Evolutionary conservation across 2,888 invertebrate species (phyloP), one percentile per base, ranked within the genome.

Genomic region (Sinotaia quadrata): DNA sequence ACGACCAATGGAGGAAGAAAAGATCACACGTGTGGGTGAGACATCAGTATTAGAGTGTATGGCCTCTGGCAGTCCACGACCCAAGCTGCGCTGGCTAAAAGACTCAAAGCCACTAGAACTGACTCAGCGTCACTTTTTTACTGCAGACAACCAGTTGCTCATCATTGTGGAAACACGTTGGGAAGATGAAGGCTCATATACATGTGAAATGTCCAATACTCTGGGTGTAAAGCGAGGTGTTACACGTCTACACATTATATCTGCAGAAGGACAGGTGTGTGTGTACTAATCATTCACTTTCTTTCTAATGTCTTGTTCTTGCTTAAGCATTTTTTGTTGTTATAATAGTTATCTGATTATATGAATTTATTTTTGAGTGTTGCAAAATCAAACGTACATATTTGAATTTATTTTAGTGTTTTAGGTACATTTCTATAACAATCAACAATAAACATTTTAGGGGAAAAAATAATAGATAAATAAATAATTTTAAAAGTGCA

Each of bases 161-260:
- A 93, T 97, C 57, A 96, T 97, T 78, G 93, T 95, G 51, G 93
- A 94, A 82, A 93, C 94, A 0, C 91, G 92, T 74, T 87, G 91
- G 4, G 90, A 90, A 75, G 97, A 97, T 90, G 93, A 93, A 36
- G 97, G 97, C 0, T 91, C 91, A 71, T 97, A 97, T 89, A 94
- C 95, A 81, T 98, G 97, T 90, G 93, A 94, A 87, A 93, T 97
- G 87, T 93, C 93, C 52, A 97, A 97, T 90, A 92, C 93, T 51
- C 90, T 95, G 49, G 96, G 95, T 8, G 92, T 92, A 67, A 92
- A 93, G 78, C 91, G 92, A 71, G 94, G 93, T 67, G 91, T 91
- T 80, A 92, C 93, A 51, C 91, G 91, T 70, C 90, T 96, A 61
- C 91, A 91, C 60, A 93, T 95, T 27, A 90, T 93, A 79, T 92